Evolutionary conservation across 2,113 vertebrate species (phyloP).

Genomic region (Oenanthe melanoleuca): DNA sequence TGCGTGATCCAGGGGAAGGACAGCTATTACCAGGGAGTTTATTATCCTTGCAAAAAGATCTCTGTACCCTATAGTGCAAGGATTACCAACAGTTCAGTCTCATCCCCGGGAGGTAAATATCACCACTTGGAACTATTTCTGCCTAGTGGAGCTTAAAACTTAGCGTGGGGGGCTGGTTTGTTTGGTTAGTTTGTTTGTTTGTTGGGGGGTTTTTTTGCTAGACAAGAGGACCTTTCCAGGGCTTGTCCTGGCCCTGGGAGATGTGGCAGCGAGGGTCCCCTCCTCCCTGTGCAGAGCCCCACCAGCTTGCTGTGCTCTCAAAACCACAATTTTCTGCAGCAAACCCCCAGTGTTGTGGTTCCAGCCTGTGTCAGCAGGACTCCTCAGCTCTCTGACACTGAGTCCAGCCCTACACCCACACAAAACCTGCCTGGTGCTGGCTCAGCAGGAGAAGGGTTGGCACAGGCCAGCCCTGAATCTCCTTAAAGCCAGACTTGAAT

Average conservation of each 20-base stretch:
- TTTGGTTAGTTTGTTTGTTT: too few relatives aligned
- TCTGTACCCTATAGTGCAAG: not conserved
- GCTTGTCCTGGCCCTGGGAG: not conserved
- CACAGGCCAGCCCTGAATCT: not conserved
- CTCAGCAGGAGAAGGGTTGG: not conserved
- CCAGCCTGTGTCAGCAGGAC: not conserved
- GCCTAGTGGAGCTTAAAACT: not conserved
- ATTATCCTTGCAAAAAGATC: conserved; percentile 25
- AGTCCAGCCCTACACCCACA: not conserved
- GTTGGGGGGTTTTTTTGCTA: not conserved
- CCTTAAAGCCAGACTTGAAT: not conserved
- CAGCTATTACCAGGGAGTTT: not conserved
- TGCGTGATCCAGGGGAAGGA: not conserved
- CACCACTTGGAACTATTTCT: not conserved
- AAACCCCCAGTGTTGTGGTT: not conserved
- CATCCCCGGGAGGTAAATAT: conserved; percentile 1
- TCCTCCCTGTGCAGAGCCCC: not conserved
- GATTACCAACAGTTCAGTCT: conserved; percentile 9
- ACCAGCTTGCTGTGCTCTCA: not conserved
- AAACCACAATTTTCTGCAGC: not conserved
- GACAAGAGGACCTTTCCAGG: not conserved
- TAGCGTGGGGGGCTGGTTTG: rapidly evolving
- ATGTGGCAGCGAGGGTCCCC: not conserved
- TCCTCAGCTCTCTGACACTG: not conserved
- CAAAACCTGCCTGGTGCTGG: not conserved